Conservation (phyloP, 2,113 vertebrate genomes). For the Ceyx margarethae region DNA sequence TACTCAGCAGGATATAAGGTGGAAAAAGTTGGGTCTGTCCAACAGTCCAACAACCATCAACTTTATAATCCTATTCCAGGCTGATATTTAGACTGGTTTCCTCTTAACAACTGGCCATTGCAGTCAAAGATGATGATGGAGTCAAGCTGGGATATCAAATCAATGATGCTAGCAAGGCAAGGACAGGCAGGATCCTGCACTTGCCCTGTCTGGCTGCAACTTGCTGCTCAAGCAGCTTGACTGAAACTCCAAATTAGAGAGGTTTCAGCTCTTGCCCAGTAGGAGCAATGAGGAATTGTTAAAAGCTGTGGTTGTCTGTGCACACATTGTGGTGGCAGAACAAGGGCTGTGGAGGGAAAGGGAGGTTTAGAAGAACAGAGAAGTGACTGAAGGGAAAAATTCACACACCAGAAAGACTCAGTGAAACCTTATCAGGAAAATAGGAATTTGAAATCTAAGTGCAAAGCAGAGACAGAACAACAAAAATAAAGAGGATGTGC, state of each 20-base stretch:
- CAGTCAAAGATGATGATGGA: neutral
- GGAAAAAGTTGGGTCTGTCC: neutral
- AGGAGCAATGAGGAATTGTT: neutral
- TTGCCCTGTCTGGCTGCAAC: neutral
- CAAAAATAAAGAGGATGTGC: neutral
- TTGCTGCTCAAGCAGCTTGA: neutral
- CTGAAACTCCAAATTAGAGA: neutral
- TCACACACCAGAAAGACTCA: neutral
- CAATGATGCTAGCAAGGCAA: neutral
- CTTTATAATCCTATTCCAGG: neutral
- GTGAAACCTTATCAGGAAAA: neutral
- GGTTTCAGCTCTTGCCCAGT: neutral
- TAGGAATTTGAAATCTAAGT: neutral
- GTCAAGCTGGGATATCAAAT: neutral
- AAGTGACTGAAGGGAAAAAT: neutral
- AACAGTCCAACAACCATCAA: neutral
- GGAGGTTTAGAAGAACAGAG: neutral
- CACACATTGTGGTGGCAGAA: neutral
- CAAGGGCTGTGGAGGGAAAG: neutral
- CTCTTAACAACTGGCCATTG: neutral
- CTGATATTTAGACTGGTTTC: neutral
- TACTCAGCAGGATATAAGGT: neutral
- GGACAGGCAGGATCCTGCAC: neutral
- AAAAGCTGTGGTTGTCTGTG: neutral
- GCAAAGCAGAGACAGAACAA: neutral